Percentiles rank a stretch among this genome's conserved stretches.
Evolutionary conservation across 2,113 vertebrate genomes (phyloP).

Genomic region (Chrysemys picta): DNA sequence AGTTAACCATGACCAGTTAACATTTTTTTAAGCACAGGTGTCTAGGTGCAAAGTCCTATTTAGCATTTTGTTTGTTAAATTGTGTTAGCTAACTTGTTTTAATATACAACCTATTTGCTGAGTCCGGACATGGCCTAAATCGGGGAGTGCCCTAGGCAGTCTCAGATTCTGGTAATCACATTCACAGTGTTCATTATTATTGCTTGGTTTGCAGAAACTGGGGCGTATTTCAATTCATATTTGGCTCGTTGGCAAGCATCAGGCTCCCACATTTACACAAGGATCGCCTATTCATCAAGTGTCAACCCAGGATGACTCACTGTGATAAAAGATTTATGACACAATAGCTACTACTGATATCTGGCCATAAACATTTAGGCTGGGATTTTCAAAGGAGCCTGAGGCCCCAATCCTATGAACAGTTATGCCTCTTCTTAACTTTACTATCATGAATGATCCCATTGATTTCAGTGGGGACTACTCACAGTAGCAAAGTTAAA

Average conservation of each 20-base stretch:
- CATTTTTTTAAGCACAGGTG: background rate
- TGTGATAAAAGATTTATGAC: background rate
- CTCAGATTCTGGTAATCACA: fast-evolving
- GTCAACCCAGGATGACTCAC: background rate
- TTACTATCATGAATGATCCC: background rate
- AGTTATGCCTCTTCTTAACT: background rate
- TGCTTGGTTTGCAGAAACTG: background rate
- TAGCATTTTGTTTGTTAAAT: background rate
- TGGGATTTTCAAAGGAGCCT: background rate
- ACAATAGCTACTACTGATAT: background rate
- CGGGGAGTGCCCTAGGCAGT: fast-evolving
- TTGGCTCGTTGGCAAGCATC: background rate
- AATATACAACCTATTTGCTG: background rate
- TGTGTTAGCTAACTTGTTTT: background rate
- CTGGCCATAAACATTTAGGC: background rate
- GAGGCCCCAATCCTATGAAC: background rate
- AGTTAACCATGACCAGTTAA: background rate
- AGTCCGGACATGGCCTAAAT: background rate
- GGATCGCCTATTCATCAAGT: background rate
- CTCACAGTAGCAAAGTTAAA: background rate
- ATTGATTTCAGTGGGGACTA: background rate
- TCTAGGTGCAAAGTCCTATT: background rate
- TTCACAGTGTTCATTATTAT: background rate
- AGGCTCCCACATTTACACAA: background rate
- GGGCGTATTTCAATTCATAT: background rate